Base-by-base conservation (phyloP, 2,888 invertebrate genomes). In the Drosophila lutescens region DNA sequence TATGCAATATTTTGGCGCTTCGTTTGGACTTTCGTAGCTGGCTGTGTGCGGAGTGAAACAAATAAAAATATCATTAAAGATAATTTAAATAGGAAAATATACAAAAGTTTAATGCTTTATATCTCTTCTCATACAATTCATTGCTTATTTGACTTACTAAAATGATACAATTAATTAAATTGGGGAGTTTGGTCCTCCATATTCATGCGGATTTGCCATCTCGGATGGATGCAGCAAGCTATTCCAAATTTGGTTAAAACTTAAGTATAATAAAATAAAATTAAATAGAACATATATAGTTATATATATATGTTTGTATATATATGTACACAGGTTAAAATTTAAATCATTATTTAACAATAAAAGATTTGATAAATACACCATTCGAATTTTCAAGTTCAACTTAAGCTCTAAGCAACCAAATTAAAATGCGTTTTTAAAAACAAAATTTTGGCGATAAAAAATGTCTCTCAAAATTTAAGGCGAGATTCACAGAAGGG, bases 1-100 rank as follows among this genome's bases (percentile, higher is more conserved):
- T 47, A 71, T 88, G 88, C 86, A 88, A 86, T 86, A 78, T 86
- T 71, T 87, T 88, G 86, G 88, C 86, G 76, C 62, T 76, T 72
- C 23, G 38, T 55, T 55, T 60, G 55, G 23, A 65, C 65, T 69
- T 51, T 50, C 46, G 47, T 53, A 58, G 20, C 47, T 53, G 23
- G 57, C 13, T 57, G 65, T 68, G 36, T 74, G 54, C 53, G 41
- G 46, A 46, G 65, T 62, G 59, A 61, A 51, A 60, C 38, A 60
- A 43, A 58, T 57, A 62, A 55, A 67, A 68, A 76, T 49, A 71
- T 63, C 60, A 65, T 46, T 44, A 47, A 30, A 46, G 20, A 44
- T 61, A 67, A 57, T 69, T 65, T 61, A 71, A 72, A 81, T 67
- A 77, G 41, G 46, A 72, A 77, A 87, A 82, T 55, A 54, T 71